Evolutionary conservation across 2,888 invertebrate species (phyloP).

Genomic region (Poecilus cupreus): DNA sequence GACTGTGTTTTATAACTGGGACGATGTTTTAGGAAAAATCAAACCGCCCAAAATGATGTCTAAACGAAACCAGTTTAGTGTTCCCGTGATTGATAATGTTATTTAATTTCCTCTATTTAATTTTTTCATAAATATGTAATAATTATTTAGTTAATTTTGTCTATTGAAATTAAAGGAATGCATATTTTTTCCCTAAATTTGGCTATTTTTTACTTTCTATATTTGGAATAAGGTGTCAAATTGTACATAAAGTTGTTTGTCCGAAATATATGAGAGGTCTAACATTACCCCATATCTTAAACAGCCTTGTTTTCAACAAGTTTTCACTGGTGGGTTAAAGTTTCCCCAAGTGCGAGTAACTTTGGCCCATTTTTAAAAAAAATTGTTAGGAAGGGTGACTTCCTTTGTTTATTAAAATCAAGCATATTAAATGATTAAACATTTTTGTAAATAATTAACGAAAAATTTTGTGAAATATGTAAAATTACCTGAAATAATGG

Average conservation of each 20-base stretch:
- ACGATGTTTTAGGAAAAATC: slow-evolving; percentile 14
- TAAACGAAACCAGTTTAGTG: not conserved
- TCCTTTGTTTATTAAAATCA: no score
- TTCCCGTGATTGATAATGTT: slow-evolving; percentile 11
- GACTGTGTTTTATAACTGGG: slow-evolving; percentile 6
- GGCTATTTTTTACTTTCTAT: not conserved
- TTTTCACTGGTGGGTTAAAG: not conserved
- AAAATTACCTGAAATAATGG: not conserved
- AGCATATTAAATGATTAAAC: not conserved
- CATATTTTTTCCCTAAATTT: not conserved
- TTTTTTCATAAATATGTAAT: not conserved
- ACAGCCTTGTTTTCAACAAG: not conserved
- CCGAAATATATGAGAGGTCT: not conserved
- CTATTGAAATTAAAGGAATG: not conserved
- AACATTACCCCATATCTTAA: not conserved
- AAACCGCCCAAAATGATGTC: slow-evolving; percentile 17
- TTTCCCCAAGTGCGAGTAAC: slow-evolving; percentile 3
- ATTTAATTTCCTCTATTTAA: not conserved
- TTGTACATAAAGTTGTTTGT: not conserved
- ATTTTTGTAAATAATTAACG: not conserved
- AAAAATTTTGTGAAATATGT: not conserved
- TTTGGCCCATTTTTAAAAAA: not conserved
- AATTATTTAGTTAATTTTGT: not conserved
- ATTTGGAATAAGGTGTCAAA: not conserved
- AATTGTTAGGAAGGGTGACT: no score